phyloP scores from a whole-genome alignment of 2,797 vertebrate genomes.

The Arvicola amphibius region DNA sequence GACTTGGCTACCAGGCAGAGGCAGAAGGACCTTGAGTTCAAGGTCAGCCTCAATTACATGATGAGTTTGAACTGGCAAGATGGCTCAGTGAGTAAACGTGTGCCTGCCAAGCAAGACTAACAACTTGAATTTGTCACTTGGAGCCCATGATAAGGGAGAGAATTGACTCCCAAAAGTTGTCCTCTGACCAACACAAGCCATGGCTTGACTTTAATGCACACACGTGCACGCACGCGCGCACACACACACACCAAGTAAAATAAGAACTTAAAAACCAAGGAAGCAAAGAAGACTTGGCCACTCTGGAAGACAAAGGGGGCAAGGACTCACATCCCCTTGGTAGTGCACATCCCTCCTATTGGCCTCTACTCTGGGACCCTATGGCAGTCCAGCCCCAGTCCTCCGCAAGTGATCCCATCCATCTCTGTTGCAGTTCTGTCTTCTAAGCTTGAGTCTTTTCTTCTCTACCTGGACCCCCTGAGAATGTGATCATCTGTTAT shows the following conservation, averaged over 20 bases:
- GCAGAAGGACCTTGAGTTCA: background rate
- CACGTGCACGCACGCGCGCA: background rate
- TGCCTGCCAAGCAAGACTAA: background rate
- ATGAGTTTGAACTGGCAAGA: background rate
- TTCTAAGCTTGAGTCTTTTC: background rate
- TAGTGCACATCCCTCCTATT: rapidly evolving
- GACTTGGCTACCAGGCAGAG: background rate
- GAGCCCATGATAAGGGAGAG: background rate
- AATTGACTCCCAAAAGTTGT: background rate
- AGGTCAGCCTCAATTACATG: background rate
- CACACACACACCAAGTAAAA: background rate
- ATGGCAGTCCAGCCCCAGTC: background rate
- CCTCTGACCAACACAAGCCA: background rate
- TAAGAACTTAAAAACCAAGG: background rate
- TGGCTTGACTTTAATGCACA: background rate
- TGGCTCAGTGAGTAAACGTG: background rate
- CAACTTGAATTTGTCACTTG: background rate
- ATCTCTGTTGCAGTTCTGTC: background rate
- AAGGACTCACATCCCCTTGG: no score
- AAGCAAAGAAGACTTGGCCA: background rate
- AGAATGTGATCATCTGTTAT: no score
- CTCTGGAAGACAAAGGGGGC: background rate
- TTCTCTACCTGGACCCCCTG: background rate
- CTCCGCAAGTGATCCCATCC: background rate
- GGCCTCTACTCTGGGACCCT: background rate